phyloP scores from a whole-genome alignment of 1,140 invertebrate species.

The Ceratosolen fusciceps region DNA sequence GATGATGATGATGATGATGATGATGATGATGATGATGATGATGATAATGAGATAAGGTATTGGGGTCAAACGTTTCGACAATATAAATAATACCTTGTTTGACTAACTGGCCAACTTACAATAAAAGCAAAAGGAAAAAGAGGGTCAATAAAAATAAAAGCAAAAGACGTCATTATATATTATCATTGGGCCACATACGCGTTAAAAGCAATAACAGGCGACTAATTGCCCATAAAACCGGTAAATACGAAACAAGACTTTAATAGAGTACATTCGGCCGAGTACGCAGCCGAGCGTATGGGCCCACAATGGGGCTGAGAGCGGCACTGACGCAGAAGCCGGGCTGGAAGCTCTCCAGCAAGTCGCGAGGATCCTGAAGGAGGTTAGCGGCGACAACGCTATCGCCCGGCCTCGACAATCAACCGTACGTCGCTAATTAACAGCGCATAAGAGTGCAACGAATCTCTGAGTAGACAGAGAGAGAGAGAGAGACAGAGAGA shows the following conservation, averaged over 20 bases:
- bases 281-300: background rate
- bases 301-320: too few species aligned
- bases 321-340: too few species aligned
- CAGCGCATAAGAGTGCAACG: too few species aligned
- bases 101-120: background rate
- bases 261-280: background rate
- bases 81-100: background rate
- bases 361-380: too few species aligned
- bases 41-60: background rate
- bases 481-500: background rate
- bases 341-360: too few species aligned
- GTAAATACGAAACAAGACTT: constrained; percentile 15
- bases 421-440: background rate
- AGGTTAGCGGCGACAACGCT: background rate
- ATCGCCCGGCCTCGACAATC: background rate
- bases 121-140: background rate
- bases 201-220: constrained; percentile 19
- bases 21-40: too few species aligned
- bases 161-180: background rate
- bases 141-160: background rate
- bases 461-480: background rate
- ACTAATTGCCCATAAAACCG: constrained; percentile 20
- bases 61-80: constrained; percentile 1
- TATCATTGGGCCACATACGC: constrained; percentile 4
- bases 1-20: too few species aligned